Conservation (phyloP, 2,888 invertebrate species). For the Bembecia ichneumoniformis region DNA sequence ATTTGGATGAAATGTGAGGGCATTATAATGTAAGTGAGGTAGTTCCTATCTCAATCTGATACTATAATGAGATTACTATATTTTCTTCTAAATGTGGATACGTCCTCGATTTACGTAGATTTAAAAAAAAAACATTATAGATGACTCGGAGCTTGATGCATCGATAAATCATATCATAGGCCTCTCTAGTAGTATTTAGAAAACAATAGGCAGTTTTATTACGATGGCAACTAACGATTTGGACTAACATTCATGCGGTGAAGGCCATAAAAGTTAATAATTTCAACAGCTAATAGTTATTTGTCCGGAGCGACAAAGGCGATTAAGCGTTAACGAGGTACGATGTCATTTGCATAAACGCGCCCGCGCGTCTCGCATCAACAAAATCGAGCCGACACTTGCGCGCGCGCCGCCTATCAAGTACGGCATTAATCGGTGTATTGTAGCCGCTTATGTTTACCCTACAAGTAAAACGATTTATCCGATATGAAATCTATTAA, state of each 20-base stretch:
- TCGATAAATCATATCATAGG: conserved; percentile 32
- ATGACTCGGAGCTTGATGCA: too few species aligned
- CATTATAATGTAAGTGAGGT: not conserved
- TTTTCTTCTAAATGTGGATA: too few species aligned
- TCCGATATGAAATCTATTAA: not conserved
- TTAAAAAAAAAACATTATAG: too few species aligned
- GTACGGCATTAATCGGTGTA: not conserved
- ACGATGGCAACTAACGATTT: conserved; percentile 26
- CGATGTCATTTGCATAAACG: conserved; percentile 30
- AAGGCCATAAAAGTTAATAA: conserved; percentile 54
- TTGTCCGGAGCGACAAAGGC: conserved; percentile 55
- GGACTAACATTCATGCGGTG: conserved; percentile 14
- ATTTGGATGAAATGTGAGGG: not conserved
- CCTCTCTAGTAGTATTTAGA: conserved; percentile 25
- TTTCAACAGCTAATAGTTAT: conserved; percentile 52
- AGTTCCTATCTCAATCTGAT: conserved; percentile 11
- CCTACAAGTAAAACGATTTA: not conserved
- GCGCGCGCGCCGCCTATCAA: conserved; percentile 2
- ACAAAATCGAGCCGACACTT: conserved; percentile 10
- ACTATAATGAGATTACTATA: too few species aligned
- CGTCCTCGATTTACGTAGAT: too few species aligned
- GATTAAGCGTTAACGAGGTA: conserved; percentile 48
- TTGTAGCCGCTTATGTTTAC: not conserved
- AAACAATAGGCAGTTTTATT: not conserved
- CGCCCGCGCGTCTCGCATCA: conserved; percentile 6